phyloP scores from a whole-genome alignment of 2,797 vertebrate genomes.

The Dromococcyx pavoninus region DNA sequence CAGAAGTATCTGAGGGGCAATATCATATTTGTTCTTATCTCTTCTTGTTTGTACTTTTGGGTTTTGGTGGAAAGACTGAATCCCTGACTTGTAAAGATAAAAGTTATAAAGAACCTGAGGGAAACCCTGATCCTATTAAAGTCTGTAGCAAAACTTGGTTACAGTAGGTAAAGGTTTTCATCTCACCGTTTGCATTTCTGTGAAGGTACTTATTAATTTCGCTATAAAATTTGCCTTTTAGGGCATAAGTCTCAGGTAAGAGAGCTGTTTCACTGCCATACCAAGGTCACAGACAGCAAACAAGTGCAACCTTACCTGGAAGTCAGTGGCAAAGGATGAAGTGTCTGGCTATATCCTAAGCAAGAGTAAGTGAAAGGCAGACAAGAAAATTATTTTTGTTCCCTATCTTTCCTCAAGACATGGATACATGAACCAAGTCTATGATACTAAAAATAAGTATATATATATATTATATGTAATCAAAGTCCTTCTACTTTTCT shows the following conservation, averaged over 20 bases:
- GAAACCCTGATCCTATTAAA: not conserved
- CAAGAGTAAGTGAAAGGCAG: not conserved
- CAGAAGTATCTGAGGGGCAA: not conserved
- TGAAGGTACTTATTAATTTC: not conserved
- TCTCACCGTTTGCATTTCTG: not conserved
- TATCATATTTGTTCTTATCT: not conserved
- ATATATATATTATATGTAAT: not conserved
- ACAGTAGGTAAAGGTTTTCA: not conserved
- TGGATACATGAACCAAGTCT: not conserved
- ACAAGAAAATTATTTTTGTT: not conserved
- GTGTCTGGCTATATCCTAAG: not conserved
- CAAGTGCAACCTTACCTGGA: not conserved
- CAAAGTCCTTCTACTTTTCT: not conserved
- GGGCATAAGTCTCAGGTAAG: not conserved
- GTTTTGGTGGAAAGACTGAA: not conserved
- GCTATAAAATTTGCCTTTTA: not conserved
- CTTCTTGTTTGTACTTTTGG: not conserved
- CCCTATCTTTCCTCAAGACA: not conserved
- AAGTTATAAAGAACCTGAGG: not conserved
- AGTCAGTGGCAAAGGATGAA: not conserved
- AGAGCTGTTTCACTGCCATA: rapidly evolving
- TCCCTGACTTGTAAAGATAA: not conserved
- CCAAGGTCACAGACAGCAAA: not conserved
- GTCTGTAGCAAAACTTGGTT: not conserved
- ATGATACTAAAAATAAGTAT: not conserved